A percentile compares a stretch with the other conserved stretches of the same genome.
phyloP scores from a whole-genome alignment of 2,888 invertebrate genomes.

The Parthenolecanium corni region DNA sequence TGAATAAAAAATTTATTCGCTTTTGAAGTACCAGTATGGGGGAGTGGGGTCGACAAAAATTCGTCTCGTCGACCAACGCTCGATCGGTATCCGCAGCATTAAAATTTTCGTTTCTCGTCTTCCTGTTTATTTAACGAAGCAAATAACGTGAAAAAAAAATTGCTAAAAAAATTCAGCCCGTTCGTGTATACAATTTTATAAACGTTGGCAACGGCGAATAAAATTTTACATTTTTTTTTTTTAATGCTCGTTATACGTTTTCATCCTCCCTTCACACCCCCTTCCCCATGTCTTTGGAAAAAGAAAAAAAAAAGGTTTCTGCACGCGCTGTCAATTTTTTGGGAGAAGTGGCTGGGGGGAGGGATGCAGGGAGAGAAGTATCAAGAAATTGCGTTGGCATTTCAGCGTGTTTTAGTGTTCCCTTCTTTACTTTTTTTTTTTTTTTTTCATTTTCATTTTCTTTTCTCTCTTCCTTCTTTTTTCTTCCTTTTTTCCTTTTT shows the following conservation, averaged over 20 bases:
- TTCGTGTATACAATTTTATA: too few relatives aligned
- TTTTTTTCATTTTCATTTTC: neutral
- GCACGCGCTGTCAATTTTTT: conserved; percentile 13
- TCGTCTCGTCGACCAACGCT: too few relatives aligned
- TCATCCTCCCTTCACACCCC: conserved; percentile 13
- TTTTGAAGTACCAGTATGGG: too few relatives aligned
- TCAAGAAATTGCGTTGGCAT: conserved; percentile 27
- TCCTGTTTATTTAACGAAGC: too few relatives aligned
- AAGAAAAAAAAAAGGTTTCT: conserved; percentile 7
- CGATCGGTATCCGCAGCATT: too few relatives aligned
- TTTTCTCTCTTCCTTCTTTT: neutral
- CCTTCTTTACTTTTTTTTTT: neutral
- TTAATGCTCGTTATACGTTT: too few relatives aligned
- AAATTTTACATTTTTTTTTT: neutral
- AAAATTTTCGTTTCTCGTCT: too few relatives aligned
- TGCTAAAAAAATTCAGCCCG: too few relatives aligned
- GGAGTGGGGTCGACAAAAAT: too few relatives aligned
- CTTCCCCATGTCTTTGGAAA: conserved; percentile 20
- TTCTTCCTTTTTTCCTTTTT: neutral
- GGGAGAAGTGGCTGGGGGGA: neutral
- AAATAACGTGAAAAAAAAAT: too few relatives aligned
- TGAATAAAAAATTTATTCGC: too few relatives aligned
- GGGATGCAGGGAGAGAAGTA: neutral
- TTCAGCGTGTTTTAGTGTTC: conserved; percentile 19
- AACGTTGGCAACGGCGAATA: too few relatives aligned